Evolutionary conservation across 1,140 invertebrate genomes (phyloP).

Genomic region (Stegodyphus dumicola): DNA sequence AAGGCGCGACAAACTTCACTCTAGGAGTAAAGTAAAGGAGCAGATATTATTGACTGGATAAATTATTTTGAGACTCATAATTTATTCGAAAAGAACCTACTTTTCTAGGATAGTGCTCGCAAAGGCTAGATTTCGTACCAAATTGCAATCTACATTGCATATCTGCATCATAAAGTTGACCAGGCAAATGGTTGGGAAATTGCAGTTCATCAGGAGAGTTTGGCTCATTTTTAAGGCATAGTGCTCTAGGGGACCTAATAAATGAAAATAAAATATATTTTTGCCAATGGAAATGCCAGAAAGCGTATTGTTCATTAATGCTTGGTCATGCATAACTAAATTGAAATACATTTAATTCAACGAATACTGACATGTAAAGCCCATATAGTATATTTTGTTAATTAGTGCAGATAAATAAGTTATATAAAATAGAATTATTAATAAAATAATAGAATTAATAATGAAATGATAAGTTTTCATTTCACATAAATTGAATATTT

Average conservation of each 20-base stretch:
- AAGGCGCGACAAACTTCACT: constrained; percentile 80
- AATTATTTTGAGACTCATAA: not conserved
- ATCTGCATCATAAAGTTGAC: constrained; percentile 86
- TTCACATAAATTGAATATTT: too few species aligned
- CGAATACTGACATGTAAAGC: too few species aligned
- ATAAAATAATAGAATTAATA: too few species aligned
- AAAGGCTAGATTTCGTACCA: constrained; percentile 77
- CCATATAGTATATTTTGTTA: too few species aligned
- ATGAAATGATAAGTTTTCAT: too few species aligned
- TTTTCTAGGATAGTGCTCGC: constrained; percentile 73
- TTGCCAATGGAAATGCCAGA: not conserved
- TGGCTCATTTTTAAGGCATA: constrained; percentile 66
- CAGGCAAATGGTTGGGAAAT: constrained; percentile 69
- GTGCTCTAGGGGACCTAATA: constrained; percentile 65
- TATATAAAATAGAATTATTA: too few species aligned
- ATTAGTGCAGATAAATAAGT: too few species aligned
- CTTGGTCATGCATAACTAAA: too few species aligned
- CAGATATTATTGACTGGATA: not conserved
- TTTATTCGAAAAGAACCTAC: constrained; percentile 49
- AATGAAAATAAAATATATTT: not conserved
- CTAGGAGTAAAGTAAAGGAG: not conserved
- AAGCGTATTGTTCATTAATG: too few species aligned
- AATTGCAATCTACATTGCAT: constrained; percentile 88
- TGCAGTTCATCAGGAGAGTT: constrained; percentile 63
- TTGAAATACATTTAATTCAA: too few species aligned